Base-by-base conservation (phyloP, 2,888 invertebrate species). In the Marasmarcha lunaedactyla region DNA sequence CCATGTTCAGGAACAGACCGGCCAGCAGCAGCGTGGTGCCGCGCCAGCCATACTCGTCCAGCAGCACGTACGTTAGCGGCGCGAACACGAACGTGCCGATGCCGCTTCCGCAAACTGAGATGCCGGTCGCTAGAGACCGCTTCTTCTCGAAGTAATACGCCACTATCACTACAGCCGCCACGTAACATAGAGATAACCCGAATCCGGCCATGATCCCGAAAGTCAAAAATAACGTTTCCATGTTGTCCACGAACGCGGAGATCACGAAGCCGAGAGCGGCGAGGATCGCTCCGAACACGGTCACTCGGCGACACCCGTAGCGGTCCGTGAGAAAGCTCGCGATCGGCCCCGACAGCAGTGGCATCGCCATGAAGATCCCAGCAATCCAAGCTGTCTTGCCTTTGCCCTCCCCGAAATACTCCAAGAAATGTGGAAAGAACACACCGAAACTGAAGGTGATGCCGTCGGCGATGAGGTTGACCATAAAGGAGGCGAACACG, bases 371-470 rank as follows among this genome's bases (percentile, higher is more conserved):
- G 65, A 97, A 95, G 38, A 97, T 84, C 39, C 94, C 92, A 2
- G 94, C 95, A 45, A 96, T 92, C 91, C 93, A 92, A 2, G 95
- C 93, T 1, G 96, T 95, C 60, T 93, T 92, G 40, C 93, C 90
- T 54, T 93, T 92, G 38, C 91, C 90, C 59, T 92, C 90, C 36
- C 90, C 89, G 72, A 95, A 97, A 65, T 93, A 91, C 52, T 91
- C 88, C 42, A 94, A 84, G 57, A 97, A 92, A 60, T 94, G 92
- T 1, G 92, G 90, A 70, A 88, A 95, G 56, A 97, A 90, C 2
- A 96, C 91, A 40, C 97, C 97, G 69, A 96, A 96, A 47, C 93
- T 93, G 76, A 95, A 95, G 1, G 94, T 94, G 49, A 95, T 90
- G 1, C 97, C 97, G 66, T 97, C 97, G 33, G 94, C 94, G 54